Evolutionary conservation across 2,888 invertebrate species (phyloP), one percentile per base, ranked within the genome.

Genomic region (Synergus gifuensis): DNA sequence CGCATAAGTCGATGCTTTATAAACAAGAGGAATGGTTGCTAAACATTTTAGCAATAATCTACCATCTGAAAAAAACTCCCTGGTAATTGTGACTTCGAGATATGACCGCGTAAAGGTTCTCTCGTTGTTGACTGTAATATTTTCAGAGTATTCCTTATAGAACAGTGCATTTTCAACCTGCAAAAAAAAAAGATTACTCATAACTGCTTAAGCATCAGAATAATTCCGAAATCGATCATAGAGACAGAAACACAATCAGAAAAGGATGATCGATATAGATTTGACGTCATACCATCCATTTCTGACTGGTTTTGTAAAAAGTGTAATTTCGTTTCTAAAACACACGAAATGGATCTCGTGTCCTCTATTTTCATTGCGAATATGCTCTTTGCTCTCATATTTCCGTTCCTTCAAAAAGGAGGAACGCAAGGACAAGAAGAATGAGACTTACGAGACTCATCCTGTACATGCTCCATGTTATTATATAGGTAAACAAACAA

Each of bases 31-130:
- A 78, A 92, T 91, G 22, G 84, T 87, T 14, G 89, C 89, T 69
- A 88, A 90, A 82, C 92, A 92, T 28, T 89, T 87, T 44, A 92
- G 79, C 5, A 84, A 86, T 46, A 92, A 82, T 12, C 85, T 85
- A 4, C 89, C 89, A 16, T 87, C 87, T 42, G 83, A 87, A 80
- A 92, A 92, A 85, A 91, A 87, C 54, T 87, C 87, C 76, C 82
- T 87, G 44, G 88, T 86, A 76, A 90, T 87, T 79, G 88, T 88
- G 67, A 92, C 86, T 76, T 87, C 88, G 44, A 92, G 86, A 49
- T 80, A 83, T 22, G 92, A 91, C 36, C 83, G 86, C n/a, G 89
- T 88, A n/a, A 82, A 84, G 69, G 84, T 81, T 69, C 86, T 88
- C 14, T 85, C 87, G 78, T 86, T 86, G 18, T 82, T 83, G 46